Evolutionary conservation across 2,797 vertebrate genomes (phyloP), one percentile per base, ranked within the genome.

Genomic region (Halcyon leucocephala): DNA sequence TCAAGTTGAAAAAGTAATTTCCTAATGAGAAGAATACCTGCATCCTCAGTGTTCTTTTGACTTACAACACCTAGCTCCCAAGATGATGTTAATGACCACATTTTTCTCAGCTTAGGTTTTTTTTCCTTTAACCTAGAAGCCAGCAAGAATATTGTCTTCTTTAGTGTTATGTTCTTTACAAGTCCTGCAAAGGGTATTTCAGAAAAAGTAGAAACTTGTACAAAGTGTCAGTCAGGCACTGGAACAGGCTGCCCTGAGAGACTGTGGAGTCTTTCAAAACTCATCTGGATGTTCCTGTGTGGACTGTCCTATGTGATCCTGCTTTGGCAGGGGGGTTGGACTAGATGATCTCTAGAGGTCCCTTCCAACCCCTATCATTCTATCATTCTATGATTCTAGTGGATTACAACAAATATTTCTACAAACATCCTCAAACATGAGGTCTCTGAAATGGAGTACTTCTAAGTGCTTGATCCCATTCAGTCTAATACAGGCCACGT

Each of bases 11-110:
- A 49, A 77, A 35, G 8, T 14, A 72, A 55, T 37, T 67, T 33
- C 14, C 18, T 42, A 58, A 42, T 21, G 19, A 62, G 58, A 93
- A 29, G 24, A 51, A 24, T 8, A 54, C 2, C 7, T 2, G 10
- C 5, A 4, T 65, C 12, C 20, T 41, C 51, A 44, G 7, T 33
- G 18, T 66, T 14, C 37, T 84, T 24, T 62, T 29, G 14, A 73
- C 17, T 65, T 76, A 29, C 24, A 71, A 13, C 12, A 66, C 7
- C 9, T 37, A 55, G 9, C 12, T 77, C 58, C 9, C 12, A 41
- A 44, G 7, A 14, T n/a, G 3, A 69, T 42, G 20, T 80, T 64
- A 65, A 54, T 21, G 6, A 35, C 1, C 0, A 2, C 18, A 12
- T 11, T 60, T 78, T 70, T 24, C 48, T 46, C 7, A 33, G 14